Evolutionary conservation across 1,140 invertebrate genomes (phyloP), one percentile per base, ranked within the genome.

Genomic region (Wiebesia pumilae): DNA sequence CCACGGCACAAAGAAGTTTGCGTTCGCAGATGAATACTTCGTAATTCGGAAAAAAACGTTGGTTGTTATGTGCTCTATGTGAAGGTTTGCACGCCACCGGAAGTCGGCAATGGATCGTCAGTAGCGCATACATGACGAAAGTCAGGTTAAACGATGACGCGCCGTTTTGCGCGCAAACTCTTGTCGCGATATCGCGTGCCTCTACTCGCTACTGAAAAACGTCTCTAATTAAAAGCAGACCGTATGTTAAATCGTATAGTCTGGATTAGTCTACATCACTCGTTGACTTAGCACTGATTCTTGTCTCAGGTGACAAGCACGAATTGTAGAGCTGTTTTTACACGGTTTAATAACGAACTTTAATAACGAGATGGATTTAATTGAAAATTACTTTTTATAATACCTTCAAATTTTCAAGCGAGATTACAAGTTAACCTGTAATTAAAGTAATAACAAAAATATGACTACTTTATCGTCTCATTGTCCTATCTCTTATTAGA

Each of bases 31-130:
- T 38, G 35, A 71, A 38, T 38, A 16, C 35, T 47, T 27, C 27
- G 73, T 69, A 21, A 81, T 81, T 81, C n/a, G 40, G 51, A 40
- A 69, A 47, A 81, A 67, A 81, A 67, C 47, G n/a, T 81, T 51
- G n/a, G 33, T 69, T 65, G 47, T 81, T 81, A 69, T 69, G 12
- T 40, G 65, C 38, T 30, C 35, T 16, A 14, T 40, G n/a, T 65
- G 35, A 24, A 71, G 16, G 19, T 71, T 1, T 38, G 16, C 35
- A 38, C 35, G 33, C 69, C 35, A 24, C 30, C 35, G 35, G 16
- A 71, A 71, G 69, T 71, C 69, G 0, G 10, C 67, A 35, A 69
- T 33, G 30, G 54, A 58, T 58, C 10, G 54, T 58, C 54, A 58
- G 3, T 16, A 10, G 58, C 4, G 58, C 10, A 62, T 62, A 62